Base-by-base conservation (phyloP, 2,113 vertebrate species). In the Columba livia region DNA sequence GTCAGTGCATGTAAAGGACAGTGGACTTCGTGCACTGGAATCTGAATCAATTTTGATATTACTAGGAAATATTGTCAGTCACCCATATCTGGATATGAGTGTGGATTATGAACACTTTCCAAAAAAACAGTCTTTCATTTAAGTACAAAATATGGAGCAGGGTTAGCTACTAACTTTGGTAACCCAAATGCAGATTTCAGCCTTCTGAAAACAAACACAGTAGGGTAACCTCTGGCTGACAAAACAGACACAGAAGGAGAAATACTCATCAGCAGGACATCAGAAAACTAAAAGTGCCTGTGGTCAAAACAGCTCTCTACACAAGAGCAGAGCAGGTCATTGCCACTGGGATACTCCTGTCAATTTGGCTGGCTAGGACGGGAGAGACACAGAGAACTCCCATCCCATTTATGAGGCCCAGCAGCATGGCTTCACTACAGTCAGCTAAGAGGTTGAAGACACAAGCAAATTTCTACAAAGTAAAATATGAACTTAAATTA, bases 331-430 rank as follows among this genome's bases (percentile, higher is more conserved):
- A 77, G 34, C 15, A 79, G n/a, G 53, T 61, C 38, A 28, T 16
- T 85, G 67, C 34, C 29, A 82, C 0, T 1, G 57, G 21, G 11
- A 53, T 11, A 32, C 47, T 31, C 12, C 29, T 51, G 29, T n/a
- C 74, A 62, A 1, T 71, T 19, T 82, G 79, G 82, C 44, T 36
- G 40, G n/a, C 28, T 15, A 57, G 62, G 19, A 57, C n/a, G 77
- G 31, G 19, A 90, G 8, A 1, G 3, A 26, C 0, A 3, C 26
- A 54, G 34, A 36, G 26, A 77, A 58, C 0, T 2, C 19, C 42
- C n/a, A 38, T 40, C 18, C 44, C 29, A n/a, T 17, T 60, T 17
- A 61, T 34, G 48, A 28, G 20, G 44, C 20, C 11, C 15, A 19
- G 20, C 71, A 77, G 29, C 26, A 31, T 2, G 11, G 29, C 10